These are phyloP conservation scores for Lordiphosa clarofinis DNA, from an alignment of 1,140 invertebrate species.

Conservation along the genomic window DNA sequence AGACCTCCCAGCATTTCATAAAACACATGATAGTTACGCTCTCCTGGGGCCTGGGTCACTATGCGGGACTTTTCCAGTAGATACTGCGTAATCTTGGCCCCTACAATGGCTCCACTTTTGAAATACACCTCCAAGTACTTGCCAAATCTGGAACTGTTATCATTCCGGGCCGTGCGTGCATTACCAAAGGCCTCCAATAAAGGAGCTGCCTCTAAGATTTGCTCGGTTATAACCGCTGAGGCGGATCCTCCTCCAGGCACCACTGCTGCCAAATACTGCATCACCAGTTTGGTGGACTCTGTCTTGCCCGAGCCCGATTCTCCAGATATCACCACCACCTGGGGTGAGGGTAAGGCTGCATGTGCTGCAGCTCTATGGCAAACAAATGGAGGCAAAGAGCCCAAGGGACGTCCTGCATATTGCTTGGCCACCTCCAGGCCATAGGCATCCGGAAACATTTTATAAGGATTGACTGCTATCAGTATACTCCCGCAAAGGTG, in stretches of 20 bases:
- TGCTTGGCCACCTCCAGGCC: constrained; percentile 96
- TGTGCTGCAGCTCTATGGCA: constrained; percentile 96
- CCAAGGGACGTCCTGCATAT: constrained; percentile 91
- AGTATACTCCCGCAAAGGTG: constrained; percentile 98
- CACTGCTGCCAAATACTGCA: constrained; percentile 96
- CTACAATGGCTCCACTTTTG: constrained; percentile 95
- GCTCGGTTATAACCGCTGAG: constrained; percentile 94
- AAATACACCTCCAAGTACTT: constrained; percentile 98
- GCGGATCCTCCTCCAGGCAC: constrained; percentile 85
- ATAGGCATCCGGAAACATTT: constrained; percentile 96
- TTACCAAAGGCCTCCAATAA: constrained; percentile 98
- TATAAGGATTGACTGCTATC: constrained; percentile 97
- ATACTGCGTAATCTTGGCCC: constrained; percentile 97
- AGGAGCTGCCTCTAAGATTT: constrained; percentile 97
- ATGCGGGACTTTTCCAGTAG: constrained; percentile 98
- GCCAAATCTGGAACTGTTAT: constrained; percentile 96
- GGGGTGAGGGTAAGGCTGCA: constrained; percentile 85
- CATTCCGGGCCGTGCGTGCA: constrained; percentile 97
- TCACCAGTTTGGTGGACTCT: constrained; percentile 96
- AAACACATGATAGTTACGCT: constrained; percentile 99
- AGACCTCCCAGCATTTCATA: constrained; percentile 96
- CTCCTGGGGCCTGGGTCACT: constrained; percentile 95
- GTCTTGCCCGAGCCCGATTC: constrained; percentile 98
- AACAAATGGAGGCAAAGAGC: constrained; percentile 97
- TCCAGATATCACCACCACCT: constrained; percentile 95